Evolutionary conservation across 2,888 invertebrate genomes (phyloP).

Genomic region (Chrysodeixis includens): DNA sequence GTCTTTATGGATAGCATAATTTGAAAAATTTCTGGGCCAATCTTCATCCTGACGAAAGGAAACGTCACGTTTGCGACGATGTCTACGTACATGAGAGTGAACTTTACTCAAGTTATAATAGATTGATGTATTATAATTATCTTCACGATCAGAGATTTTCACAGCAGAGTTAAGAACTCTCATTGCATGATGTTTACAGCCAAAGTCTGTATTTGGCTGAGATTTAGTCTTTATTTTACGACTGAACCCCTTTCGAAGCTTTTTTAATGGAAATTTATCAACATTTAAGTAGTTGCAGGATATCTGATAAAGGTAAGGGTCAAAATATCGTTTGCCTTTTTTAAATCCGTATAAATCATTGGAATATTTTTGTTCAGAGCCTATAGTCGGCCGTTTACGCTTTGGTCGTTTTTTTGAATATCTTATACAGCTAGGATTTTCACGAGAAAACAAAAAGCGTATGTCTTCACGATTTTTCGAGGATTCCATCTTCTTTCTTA

Average conservation of each 20-base stretch:
- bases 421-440: conserved; percentile 24
- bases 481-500: conserved; percentile 10
- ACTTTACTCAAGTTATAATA: conserved; percentile 29
- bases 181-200: conserved; percentile 34
- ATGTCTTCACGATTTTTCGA: conserved; percentile 21
- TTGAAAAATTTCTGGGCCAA: neutral
- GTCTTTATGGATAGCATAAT: conserved; percentile 24
- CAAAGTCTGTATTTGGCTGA: neutral
- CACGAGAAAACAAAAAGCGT: conserved; percentile 20
- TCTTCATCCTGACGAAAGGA: neutral
- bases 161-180: conserved; percentile 25
- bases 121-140: neutral
- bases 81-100: conserved; percentile 3
- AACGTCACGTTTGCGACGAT: neutral
- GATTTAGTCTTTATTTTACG: conserved; percentile 13
- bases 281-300: conserved; percentile 35
- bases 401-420: conserved; percentile 19
- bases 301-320: conserved; percentile 33
- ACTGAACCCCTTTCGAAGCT: conserved; percentile 23
- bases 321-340: conserved; percentile 33
- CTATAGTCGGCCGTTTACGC: conserved; percentile 13
- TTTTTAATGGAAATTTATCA: conserved; percentile 35
- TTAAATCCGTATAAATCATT: conserved; percentile 56
- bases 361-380: conserved; percentile 14
- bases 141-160: neutral